Evolutionary conservation across 2,797 vertebrate species (phyloP).

Genomic region (Selene dorsalis): DNA sequence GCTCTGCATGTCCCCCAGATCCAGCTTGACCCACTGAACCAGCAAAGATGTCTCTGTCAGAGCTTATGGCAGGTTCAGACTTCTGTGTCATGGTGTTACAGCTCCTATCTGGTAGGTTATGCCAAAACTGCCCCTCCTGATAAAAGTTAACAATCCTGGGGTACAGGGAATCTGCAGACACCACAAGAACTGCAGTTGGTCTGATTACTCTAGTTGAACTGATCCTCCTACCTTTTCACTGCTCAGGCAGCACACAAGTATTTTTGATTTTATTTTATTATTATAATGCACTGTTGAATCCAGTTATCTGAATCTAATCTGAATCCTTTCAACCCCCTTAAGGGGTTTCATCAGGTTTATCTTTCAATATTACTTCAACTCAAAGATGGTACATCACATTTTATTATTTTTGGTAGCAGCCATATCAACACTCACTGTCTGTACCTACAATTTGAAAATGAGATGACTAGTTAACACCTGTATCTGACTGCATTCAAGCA

Average conservation of each 20-base stretch:
- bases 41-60: slow-evolving; percentile 1
- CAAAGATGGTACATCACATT: background rate
- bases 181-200: background rate
- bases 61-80: slow-evolving; percentile 1
- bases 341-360: background rate
- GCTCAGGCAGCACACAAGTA: no score
- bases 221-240: no score
- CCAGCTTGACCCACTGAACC: slow-evolving; percentile 28
- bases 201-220: background rate
- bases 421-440: background rate
- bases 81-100: slow-evolving; percentile 16
- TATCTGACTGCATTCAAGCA: background rate
- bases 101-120: background rate
- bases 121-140: background rate
- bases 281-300: background rate
- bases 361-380: background rate
- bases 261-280: no score
- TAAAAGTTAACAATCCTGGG: background rate
- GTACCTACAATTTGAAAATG: background rate
- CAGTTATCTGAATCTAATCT: background rate
- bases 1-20: slow-evolving; percentile 57
- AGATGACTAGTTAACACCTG: background rate
- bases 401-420: background rate
- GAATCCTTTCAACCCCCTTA: background rate
- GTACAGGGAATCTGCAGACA: background rate